Conservation (phyloP, 2,797 vertebrate genomes). For the Perodicticus potto region DNA sequence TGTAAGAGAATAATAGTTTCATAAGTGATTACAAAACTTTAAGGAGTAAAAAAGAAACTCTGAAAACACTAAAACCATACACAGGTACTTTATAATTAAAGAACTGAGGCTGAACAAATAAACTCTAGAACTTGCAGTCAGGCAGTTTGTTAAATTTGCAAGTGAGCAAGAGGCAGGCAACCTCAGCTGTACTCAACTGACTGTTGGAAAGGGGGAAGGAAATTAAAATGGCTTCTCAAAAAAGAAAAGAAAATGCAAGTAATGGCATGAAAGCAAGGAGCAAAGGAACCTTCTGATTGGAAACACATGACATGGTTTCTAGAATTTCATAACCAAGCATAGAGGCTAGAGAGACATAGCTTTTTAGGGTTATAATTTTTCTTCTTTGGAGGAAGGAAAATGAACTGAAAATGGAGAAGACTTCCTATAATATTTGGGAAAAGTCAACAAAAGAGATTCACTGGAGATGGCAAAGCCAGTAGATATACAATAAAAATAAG, state of each 20-base stretch:
- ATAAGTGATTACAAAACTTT: slow-evolving; percentile 21
- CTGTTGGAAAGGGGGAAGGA: neutral
- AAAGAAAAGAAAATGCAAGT: neutral
- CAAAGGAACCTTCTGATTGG: neutral
- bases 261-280: neutral
- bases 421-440: slow-evolving; percentile 31
- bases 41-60: slow-evolving; percentile 41
- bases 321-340: neutral
- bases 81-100: neutral
- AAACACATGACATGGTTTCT: neutral
- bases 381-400: slow-evolving; percentile 17
- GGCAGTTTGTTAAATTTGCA: neutral
- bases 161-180: neutral
- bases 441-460: slow-evolving; percentile 25
- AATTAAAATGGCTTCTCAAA: neutral
- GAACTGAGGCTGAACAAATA: neutral
- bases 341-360: neutral
- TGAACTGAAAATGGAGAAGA: neutral
- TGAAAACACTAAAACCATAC: neutral
- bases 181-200: neutral
- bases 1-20: neutral
- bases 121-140: neutral
- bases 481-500: neutral
- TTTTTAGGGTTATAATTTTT: neutral
- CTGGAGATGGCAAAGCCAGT: neutral